Base-by-base conservation (phyloP, 2,797 vertebrate genomes). In the Tiaroga cobitis region DNA sequence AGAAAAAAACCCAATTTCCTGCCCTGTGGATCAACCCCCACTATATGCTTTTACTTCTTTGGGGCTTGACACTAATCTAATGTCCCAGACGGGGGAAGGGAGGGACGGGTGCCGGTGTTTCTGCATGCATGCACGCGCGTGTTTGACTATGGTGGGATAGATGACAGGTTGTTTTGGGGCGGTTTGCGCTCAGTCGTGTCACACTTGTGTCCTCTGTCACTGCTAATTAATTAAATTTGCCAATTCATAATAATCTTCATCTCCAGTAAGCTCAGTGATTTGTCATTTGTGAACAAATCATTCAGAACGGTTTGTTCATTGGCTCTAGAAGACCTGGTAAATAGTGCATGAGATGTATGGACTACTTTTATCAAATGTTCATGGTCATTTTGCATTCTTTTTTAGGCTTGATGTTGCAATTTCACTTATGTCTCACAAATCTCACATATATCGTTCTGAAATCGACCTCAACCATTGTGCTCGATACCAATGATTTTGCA, bases 51-150 rank as follows among this genome's bases (percentile, higher is more conserved):
- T 88, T 81, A 82, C 89, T 82, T 80, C 84, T 83, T 86, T 73
- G 78, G 89, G 75, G 84, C 86, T 80, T 85, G 68, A 69, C 41
- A 63, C 77, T 89, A 89, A 89, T 87, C 85, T 72, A 74, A 83
- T 85, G 72, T 84, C 84, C 49, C 46, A 54, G 83, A 63, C 7
- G 56, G 73, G 68, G 77, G 69, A 80, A 84, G 83, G 56, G 78
- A 84, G 83, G 56, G 78, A 65, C 2, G 32, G 19, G 43, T 43
- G 32, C 13, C 7, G 65, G 65, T 80, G 61, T 80, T 46, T 80
- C 18, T 46, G 18, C 26, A 34, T 46, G 18, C 26, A 34, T 32
- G 26, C 19, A 34, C 63, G 65, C 51, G 21, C 54, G 34, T 84
- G 61, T 83, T 41, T 83, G 80, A 59, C 75, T 54, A 70, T 3